These are phyloP conservation scores for Branchellion lobata DNA, from an alignment of 2,888 invertebrate species.

Conservation along the genomic window DNA sequence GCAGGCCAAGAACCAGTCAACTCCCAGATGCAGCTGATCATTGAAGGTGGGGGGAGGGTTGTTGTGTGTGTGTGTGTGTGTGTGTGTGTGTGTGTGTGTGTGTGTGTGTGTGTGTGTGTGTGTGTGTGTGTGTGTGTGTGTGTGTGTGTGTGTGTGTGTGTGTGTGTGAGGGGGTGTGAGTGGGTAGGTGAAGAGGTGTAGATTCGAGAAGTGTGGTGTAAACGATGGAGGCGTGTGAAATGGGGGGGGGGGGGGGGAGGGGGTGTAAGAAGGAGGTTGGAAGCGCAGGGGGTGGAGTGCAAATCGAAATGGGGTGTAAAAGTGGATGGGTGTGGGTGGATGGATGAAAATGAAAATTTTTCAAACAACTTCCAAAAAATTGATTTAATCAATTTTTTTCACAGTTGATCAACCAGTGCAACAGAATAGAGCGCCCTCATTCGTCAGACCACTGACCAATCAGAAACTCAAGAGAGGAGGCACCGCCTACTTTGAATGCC, in stretches of 20 bases:
- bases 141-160: no score
- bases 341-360: no score
- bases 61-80: background rate
- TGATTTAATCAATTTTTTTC: background rate
- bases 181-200: no score
- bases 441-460: slow-evolving; percentile 54
- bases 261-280: no score
- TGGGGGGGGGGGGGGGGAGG: no score
- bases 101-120: background rate
- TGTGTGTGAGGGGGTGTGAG: no score
- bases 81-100: background rate
- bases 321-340: no score
- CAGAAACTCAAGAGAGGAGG: slow-evolving; percentile 61
- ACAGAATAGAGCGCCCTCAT: slow-evolving; percentile 46
- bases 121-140: background rate
- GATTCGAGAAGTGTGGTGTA: no score
- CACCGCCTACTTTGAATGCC: slow-evolving; percentile 59
- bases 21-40: slow-evolving; percentile 56
- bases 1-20: slow-evolving; percentile 66
- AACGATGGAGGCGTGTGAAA: no score
- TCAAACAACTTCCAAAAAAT: no score
- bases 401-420: slow-evolving; percentile 29
- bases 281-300: no score
- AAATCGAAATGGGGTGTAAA: no score
- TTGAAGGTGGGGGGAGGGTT: slow-evolving; percentile 55